Evolutionary conservation across 2,113 vertebrate species (phyloP), one percentile per base, ranked within the genome.

Genomic region (Pollimyrus isidori): DNA sequence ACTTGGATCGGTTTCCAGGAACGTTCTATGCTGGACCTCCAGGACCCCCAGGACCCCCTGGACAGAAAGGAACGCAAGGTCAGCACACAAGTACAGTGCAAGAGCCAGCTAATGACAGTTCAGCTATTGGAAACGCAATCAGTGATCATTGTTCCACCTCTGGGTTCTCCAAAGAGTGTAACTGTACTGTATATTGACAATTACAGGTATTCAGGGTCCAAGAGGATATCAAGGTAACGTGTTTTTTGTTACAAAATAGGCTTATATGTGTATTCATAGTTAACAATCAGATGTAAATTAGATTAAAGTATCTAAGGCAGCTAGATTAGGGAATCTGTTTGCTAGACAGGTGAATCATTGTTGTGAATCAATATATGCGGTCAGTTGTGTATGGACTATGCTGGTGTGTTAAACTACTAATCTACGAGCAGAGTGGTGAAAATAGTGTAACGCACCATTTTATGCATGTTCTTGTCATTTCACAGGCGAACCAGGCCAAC

Each of bases 51-150:
- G 97, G 97, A 0, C 94, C 94, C 86, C 91, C 94, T 53, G 97
- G 97, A 4, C 93, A 94, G 0, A 98, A 96, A 91, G 98, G 98
- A 96, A 95, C 97, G 87, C 30, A 92, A 94, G 97, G 96, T 96
- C 89, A 89, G 91, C 7, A 2, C 7, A 30, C 21, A 45, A 35
- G 35, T 35, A 15, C 45, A 56, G 3, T 30, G 15, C 5, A 46
- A 26, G 30, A 4, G 9, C 23, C 56, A 9, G 21, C 17, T n/a
- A 76, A 90, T 52, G 50, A 46, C 4, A 46, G 46, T 48, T 53
- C 52, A 53, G 52, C 15, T 53, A 5, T 53, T 53, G 52, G 19
- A 56, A 73, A 65, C 7, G 3, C n/a, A 26, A 26, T 65, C n/a
- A 26, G n/a, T 65, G 23, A 65, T 65, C 23, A 26, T n/a, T 26